Conservation (phyloP, 2,888 invertebrate genomes). For the Pandemis heparana region DNA sequence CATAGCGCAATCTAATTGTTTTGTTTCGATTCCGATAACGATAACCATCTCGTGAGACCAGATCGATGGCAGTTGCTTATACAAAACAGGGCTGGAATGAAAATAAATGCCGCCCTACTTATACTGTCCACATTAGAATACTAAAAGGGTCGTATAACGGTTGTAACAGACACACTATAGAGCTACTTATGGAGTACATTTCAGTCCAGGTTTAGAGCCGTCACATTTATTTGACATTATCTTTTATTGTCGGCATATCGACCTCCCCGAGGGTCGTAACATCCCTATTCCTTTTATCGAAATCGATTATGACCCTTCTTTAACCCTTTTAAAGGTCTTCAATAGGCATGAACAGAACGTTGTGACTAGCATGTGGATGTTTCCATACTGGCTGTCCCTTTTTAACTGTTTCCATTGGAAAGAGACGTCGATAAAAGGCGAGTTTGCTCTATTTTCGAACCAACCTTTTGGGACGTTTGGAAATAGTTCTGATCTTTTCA, state of each 20-base stretch:
- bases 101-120: not conserved
- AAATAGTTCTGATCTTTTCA: not conserved
- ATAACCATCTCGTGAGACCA: not conserved
- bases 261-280: slow-evolving; percentile 30
- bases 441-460: not conserved
- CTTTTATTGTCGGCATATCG: slow-evolving; percentile 40
- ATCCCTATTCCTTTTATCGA: slow-evolving; percentile 34
- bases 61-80: not conserved
- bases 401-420: not conserved
- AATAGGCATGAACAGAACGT: slow-evolving; percentile 4
- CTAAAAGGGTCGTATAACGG: slow-evolving; percentile 3
- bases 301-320: slow-evolving; percentile 36
- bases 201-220: slow-evolving; percentile 14
- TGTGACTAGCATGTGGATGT: not conserved
- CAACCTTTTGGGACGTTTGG: not conserved
- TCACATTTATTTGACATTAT: slow-evolving; percentile 40
- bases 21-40: slow-evolving; percentile 3
- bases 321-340: slow-evolving; percentile 34
- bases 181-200: slow-evolving; percentile 9
- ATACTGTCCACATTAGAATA: slow-evolving; percentile 5
- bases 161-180: not conserved
- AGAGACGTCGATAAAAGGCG: not conserved
- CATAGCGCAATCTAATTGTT: slow-evolving; percentile 7
- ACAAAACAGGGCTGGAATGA: not conserved
- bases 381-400: not conserved